phyloP scores from a whole-genome alignment of 1,140 invertebrate genomes.

The Oreohelix idahoensis region DNA sequence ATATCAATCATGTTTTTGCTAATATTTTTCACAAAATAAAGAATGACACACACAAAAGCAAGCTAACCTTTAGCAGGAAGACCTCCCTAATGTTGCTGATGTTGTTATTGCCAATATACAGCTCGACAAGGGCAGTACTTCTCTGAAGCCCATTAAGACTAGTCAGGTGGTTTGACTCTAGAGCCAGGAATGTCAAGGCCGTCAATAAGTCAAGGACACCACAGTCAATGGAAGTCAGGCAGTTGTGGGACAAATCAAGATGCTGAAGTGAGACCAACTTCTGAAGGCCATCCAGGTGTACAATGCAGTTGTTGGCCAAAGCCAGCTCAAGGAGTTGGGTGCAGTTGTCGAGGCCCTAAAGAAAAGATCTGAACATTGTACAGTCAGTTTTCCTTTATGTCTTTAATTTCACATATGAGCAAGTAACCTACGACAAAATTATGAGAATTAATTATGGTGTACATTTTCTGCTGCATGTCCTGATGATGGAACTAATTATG shows the following conservation, averaged over 20 bases:
- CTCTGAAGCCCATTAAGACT: slow-evolving; percentile 64
- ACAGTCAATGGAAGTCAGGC: slow-evolving; percentile 79
- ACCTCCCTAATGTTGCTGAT: slow-evolving; percentile 69
- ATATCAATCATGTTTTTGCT: no score
- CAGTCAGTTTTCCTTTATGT: background rate
- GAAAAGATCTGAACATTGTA: background rate
- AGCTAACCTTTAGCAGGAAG: slow-evolving; percentile 69
- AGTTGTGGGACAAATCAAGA: slow-evolving; percentile 89
- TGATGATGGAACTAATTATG: no score
- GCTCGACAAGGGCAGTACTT: slow-evolving; percentile 61
- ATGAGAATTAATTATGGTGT: no score
- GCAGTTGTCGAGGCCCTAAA: slow-evolving; percentile 70
- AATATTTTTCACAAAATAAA: no score
- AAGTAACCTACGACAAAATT: no score
- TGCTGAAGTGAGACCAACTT: slow-evolving; percentile 87
- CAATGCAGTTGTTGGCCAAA: slow-evolving; percentile 91
- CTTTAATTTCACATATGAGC: no score
- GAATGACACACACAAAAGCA: no score
- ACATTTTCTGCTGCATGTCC: no score
- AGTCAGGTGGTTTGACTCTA: slow-evolving; percentile 67
- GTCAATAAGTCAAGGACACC: slow-evolving; percentile 54
- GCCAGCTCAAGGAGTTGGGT: slow-evolving; percentile 78
- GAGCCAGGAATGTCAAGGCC: slow-evolving; percentile 66
- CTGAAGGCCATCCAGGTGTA: slow-evolving; percentile 86
- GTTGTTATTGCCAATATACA: slow-evolving; percentile 71